Conservation (phyloP, 2,888 invertebrate species). For the Gymnocheta viridis region DNA sequence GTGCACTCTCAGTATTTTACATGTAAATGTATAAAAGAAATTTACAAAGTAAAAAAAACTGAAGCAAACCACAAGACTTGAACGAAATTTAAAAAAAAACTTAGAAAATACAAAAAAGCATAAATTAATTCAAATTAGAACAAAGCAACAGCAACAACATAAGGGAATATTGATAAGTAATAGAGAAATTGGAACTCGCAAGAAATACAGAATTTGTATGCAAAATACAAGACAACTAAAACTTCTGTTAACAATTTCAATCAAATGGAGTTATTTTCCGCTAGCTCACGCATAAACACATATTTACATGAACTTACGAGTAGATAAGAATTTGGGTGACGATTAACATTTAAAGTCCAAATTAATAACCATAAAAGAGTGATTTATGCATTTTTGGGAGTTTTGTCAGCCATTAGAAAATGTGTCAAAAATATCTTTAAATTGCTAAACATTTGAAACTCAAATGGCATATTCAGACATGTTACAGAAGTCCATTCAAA, state of each 20-base stretch:
- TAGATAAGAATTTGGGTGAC: background rate
- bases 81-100: slow-evolving; percentile 8
- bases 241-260: background rate
- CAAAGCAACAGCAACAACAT: slow-evolving; percentile 29
- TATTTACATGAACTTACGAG: background rate
- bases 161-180: slow-evolving; percentile 40
- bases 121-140: slow-evolving; percentile 63
- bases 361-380: background rate
- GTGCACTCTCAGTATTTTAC: background rate
- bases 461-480: too few relatives aligned
- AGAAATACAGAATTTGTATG: slow-evolving; percentile 17
- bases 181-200: slow-evolving; percentile 15
- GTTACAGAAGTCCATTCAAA: too few relatives aligned
- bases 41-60: slow-evolving; percentile 38
- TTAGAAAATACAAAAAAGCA: slow-evolving; percentile 39
- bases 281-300: background rate
- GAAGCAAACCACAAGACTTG: slow-evolving; percentile 26
- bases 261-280: background rate
- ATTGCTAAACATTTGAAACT: too few relatives aligned
- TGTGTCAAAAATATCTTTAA: too few relatives aligned
- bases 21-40: slow-evolving; percentile 23
- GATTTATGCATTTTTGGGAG: too few relatives aligned
- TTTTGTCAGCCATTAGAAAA: too few relatives aligned
- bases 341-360: background rate
- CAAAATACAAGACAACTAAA: background rate